Evolutionary conservation across 2,888 invertebrate genomes (phyloP), one percentile per base, ranked within the genome.

Genomic region (Sarcophaga carnaria): DNA sequence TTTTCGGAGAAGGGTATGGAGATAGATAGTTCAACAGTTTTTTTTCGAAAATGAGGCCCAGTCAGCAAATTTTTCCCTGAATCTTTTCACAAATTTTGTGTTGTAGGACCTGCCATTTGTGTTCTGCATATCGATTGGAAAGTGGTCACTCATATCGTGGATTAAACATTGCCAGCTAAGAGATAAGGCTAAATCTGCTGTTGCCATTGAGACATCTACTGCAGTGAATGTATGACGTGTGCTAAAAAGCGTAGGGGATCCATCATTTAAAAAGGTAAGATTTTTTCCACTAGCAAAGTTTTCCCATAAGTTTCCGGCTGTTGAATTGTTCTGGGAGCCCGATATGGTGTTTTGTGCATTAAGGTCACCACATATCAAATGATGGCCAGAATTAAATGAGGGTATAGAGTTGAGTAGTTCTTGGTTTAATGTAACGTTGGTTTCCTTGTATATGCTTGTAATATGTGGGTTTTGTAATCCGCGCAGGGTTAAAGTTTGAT

Each of bases 191-290:
- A 85, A 54, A 17, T 80, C 77, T 17, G 60, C 8, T 59, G 47
- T n/a, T 17, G 71, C 67, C 80, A 76, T 74, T 20, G 71, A 37
- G 8, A 81, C 78, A 27, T 85, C 81, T 63, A 85, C 72, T 20
- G 78, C 54, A 27, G 80, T 85, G 17, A 85, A 63, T n/a, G 80
- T 79, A 22, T 82, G 45, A 3, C 67, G 70, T 4, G 82, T 86
- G 49, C 49, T 81, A 3, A 78, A 45, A 4, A 81, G 70, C 22
- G 78, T 85, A 14, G 77, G 72, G 4, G 78, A 78, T 10, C 78
- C 78, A 54, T 80, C 77, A 20, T 81, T 85, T 63, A 81, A 81
- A 59, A 80, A 20, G 8, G 70, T 70, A 1, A 63, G 27, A 27
- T 27, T 64, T 37, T 62, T 47, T 59, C 71, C 60, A 2, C 80